Percentiles rank a stretch among this genome's conserved stretches.
Evolutionary conservation across 2,113 vertebrate genomes (phyloP).

Genomic region (Phalacrocorax pelagicus): DNA sequence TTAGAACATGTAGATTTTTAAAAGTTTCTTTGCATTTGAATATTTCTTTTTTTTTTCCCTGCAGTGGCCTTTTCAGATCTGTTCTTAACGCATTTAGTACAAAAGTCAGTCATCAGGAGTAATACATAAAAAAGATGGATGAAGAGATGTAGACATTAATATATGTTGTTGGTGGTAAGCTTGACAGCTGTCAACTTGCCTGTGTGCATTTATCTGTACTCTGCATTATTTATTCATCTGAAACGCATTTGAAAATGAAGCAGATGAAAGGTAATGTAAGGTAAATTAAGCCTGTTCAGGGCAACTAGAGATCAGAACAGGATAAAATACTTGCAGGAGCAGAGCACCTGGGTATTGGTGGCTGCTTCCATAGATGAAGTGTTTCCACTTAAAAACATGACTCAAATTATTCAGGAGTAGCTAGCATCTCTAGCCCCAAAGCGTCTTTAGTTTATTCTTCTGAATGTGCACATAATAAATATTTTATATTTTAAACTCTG

Average conservation of each 20-base stretch:
- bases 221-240: conserved; percentile 19
- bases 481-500: background rate
- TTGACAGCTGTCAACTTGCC: conserved; percentile 23
- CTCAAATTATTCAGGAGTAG: background rate
- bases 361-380: background rate
- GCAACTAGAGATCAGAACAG: background rate
- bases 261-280: background rate
- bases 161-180: background rate
- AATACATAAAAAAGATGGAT: background rate
- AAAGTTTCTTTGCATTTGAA: background rate
- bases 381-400: background rate
- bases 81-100: background rate
- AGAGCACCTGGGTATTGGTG: background rate
- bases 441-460: background rate
- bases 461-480: background rate
- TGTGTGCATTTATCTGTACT: background rate
- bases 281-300: background rate
- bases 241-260: background rate
- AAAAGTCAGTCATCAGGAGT: background rate
- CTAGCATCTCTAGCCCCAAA: background rate
- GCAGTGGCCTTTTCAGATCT: background rate
- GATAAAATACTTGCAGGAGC: background rate
- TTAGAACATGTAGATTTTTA: background rate
- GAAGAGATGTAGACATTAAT: background rate
- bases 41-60: background rate